A percentile compares a stretch with the other conserved stretches of the same genome.
These are phyloP conservation scores for Xyrauchen texanus DNA, from an alignment of 2,113 vertebrate species.

Conservation along the genomic window DNA sequence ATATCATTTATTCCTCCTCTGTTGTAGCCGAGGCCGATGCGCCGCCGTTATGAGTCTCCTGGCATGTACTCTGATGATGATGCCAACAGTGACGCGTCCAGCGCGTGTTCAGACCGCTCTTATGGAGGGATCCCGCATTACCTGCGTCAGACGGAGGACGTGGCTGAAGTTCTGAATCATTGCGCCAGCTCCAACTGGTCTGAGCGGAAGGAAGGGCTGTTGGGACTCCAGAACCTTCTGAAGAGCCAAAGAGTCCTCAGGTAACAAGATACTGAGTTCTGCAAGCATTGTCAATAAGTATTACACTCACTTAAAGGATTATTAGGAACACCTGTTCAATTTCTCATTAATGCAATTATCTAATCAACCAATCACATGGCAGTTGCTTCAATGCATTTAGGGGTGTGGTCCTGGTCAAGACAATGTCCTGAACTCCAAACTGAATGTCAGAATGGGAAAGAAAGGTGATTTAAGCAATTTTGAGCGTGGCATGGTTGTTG, in stretches of 20 bases:
- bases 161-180: constrained; percentile 90
- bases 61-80: constrained; percentile 91
- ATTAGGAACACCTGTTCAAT: too few relatives aligned
- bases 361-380: too few relatives aligned
- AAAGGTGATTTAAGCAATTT: too few relatives aligned
- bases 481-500: too few relatives aligned
- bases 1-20: too few relatives aligned
- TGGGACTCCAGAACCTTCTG: constrained; percentile 85
- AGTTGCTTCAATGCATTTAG: too few relatives aligned
- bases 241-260: constrained; percentile 89
- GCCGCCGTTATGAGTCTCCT: constrained; percentile 84
- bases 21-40: constrained; percentile 81
- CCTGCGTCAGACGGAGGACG: constrained; percentile 88
- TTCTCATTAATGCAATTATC: too few relatives aligned
- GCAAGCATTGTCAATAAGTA: too few relatives aligned
- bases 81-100: constrained; percentile 91
- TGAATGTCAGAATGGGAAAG: too few relatives aligned
- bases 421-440: too few relatives aligned
- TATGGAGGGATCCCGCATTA: constrained; percentile 84
- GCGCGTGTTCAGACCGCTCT: constrained; percentile 90
- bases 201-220: constrained; percentile 89
- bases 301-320: too few relatives aligned
- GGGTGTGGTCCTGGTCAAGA: too few relatives aligned
- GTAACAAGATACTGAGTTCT: constrained; percentile 58
- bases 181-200: constrained; percentile 93